Percentiles rank a stretch among this genome's conserved stretches.
Evolutionary conservation across 92 coral and sea anemone genomes (phyloP).

Genomic region (Paramuricea clavata): DNA sequence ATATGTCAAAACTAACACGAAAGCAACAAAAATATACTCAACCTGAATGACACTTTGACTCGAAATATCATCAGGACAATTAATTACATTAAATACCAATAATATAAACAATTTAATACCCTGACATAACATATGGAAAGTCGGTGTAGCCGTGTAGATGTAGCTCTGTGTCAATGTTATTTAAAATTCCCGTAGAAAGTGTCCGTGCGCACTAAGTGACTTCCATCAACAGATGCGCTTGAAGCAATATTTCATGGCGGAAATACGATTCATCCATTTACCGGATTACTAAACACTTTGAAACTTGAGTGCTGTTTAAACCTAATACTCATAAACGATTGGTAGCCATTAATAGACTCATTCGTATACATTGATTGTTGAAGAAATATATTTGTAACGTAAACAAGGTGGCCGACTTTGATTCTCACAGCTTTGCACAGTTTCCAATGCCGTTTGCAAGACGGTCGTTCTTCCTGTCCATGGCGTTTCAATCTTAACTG

Average conservation of each 20-base stretch:
- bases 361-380: slow-evolving; percentile 3
- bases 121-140: neutral
- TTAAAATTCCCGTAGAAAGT: neutral
- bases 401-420: slow-evolving; percentile 3
- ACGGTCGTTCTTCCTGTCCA: neutral
- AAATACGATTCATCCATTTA: slow-evolving; percentile 20
- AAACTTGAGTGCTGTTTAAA: slow-evolving; percentile 53
- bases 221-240: slow-evolving; percentile 5
- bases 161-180: neutral
- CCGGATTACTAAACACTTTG: slow-evolving; percentile 45
- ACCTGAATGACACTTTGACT: slow-evolving; percentile 8
- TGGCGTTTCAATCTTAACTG: neutral
- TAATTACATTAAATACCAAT: slow-evolving; percentile 20
- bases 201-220: neutral
- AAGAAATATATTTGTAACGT: slow-evolving; percentile 15
- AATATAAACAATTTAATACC: slow-evolving; percentile 13
- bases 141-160: neutral
- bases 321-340: slow-evolving; percentile 48
- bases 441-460: neutral
- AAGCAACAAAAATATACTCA: neutral
- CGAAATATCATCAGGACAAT: slow-evolving; percentile 17
- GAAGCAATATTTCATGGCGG: slow-evolving; percentile 1
- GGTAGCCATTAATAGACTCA: slow-evolving; percentile 21
- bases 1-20: slow-evolving; percentile 13
- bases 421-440: slow-evolving; percentile 9